These are phyloP conservation scores for Helarctos malayanus DNA, from an alignment of 2,797 vertebrate genomes.

Conservation along the genomic window DNA sequence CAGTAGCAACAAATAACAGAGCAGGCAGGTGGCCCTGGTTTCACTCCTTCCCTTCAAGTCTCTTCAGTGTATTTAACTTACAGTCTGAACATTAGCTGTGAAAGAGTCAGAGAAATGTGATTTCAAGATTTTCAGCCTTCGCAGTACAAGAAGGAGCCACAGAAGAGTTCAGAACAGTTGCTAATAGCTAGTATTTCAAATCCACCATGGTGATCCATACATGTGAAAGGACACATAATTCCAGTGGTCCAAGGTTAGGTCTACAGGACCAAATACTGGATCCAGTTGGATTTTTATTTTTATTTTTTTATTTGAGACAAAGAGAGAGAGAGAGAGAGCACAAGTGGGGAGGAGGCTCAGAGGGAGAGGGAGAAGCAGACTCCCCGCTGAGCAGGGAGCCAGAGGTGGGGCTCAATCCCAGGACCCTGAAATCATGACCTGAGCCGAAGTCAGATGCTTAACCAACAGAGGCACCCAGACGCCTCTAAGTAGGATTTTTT, in stretches of 20 bases:
- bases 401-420: neutral
- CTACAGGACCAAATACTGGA: neutral
- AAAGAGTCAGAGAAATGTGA: neutral
- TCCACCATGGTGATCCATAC: neutral
- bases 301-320: neutral
- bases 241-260: neutral
- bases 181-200: neutral
- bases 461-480: neutral
- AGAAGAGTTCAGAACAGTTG: neutral
- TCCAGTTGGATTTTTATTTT: neutral
- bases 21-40: neutral
- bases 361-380: neutral
- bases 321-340: no score
- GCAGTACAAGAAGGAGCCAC: neutral
- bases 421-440: neutral
- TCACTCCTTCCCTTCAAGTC: neutral
- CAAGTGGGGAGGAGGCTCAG: neutral
- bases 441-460: neutral
- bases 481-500: neutral
- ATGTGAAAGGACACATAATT: neutral
- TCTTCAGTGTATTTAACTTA: neutral
- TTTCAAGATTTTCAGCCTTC: neutral
- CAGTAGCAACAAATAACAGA: neutral
- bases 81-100: neutral
- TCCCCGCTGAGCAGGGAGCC: neutral